Conservation (phyloP, 2,113 vertebrate genomes). For the Mobula hypostoma region DNA sequence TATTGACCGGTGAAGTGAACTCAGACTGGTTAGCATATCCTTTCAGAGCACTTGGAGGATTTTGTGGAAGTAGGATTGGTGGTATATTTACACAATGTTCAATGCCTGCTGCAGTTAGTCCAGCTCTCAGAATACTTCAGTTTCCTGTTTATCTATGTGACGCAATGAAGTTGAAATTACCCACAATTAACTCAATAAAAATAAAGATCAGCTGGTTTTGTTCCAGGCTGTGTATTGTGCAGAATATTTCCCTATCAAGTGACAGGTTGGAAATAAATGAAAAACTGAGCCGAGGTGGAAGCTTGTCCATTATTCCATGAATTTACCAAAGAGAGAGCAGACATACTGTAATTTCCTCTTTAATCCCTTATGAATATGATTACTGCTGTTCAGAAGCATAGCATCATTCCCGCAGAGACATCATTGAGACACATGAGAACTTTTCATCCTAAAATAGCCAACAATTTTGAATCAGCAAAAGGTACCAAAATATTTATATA, state of each 20-base stretch:
- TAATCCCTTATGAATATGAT: background rate
- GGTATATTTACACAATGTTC: no score
- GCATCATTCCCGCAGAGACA: background rate
- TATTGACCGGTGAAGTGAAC: no score
- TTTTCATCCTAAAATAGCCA: background rate
- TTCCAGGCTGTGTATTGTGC: background rate
- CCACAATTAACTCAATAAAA: background rate
- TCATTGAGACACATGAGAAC: background rate
- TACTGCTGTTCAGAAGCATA: background rate
- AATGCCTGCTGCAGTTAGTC: no score
- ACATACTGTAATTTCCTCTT: background rate
- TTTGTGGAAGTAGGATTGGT: no score
- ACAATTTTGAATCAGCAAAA: background rate
- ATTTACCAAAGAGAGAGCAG: background rate
- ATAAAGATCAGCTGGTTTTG: background rate
- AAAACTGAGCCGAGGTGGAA: background rate
- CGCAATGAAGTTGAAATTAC: background rate
- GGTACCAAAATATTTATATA: background rate
- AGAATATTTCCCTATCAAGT: background rate
- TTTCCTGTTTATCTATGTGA: background rate
- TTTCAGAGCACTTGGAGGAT: no score
- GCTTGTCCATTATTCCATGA: background rate
- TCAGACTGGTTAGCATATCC: no score
- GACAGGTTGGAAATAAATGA: background rate
- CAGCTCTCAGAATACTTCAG: background rate